Conservation (phyloP, 2,797 vertebrate genomes). For the Acanthurus tractus region DNA sequence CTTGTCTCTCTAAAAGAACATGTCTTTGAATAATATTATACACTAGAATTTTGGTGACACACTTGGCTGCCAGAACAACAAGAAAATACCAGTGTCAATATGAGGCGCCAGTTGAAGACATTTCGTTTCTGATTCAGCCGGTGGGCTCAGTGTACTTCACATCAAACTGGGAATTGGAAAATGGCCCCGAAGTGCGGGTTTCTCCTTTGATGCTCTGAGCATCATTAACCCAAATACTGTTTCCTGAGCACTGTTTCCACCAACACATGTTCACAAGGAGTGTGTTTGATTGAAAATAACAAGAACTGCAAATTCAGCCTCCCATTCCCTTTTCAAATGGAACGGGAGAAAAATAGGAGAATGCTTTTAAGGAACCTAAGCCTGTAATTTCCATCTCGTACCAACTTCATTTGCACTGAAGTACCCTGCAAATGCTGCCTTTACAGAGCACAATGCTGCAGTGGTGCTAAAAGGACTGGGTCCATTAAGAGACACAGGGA, state of each 20-base stretch:
- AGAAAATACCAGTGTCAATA: constrained; percentile 11
- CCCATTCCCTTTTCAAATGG: constrained; percentile 61
- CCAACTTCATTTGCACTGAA: constrained; percentile 79
- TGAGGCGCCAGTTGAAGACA: constrained; percentile 37
- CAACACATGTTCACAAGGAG: constrained; percentile 66
- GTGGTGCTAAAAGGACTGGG: constrained; percentile 60
- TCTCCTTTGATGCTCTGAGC: constrained; percentile 65
- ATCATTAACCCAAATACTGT: constrained; percentile 82
- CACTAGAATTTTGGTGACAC: constrained; percentile 11
- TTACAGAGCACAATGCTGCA: constrained; percentile 56
- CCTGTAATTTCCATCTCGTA: constrained; percentile 82
- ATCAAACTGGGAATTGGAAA: constrained; percentile 59
- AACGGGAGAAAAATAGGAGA: constrained; percentile 57
- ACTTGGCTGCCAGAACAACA: constrained; percentile 24
- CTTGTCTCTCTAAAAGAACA: constrained; percentile 3
- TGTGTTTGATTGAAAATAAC: constrained; percentile 78
- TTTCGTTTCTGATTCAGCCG: constrained; percentile 38
- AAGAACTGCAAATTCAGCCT: constrained; percentile 45
- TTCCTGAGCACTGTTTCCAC: constrained; percentile 71
- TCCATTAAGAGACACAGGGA: constrained; percentile 61
- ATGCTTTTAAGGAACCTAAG: constrained; percentile 73
- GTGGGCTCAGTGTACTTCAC: constrained; percentile 38
- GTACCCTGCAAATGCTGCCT: constrained; percentile 68
- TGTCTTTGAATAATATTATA: constrained; percentile 20
- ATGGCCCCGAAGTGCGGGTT: constrained; percentile 63